A percentile compares a stretch with the other conserved stretches of the same genome.
Evolutionary conservation across 2,113 vertebrate genomes (phyloP).

Genomic region (Sturnus vulgaris): DNA sequence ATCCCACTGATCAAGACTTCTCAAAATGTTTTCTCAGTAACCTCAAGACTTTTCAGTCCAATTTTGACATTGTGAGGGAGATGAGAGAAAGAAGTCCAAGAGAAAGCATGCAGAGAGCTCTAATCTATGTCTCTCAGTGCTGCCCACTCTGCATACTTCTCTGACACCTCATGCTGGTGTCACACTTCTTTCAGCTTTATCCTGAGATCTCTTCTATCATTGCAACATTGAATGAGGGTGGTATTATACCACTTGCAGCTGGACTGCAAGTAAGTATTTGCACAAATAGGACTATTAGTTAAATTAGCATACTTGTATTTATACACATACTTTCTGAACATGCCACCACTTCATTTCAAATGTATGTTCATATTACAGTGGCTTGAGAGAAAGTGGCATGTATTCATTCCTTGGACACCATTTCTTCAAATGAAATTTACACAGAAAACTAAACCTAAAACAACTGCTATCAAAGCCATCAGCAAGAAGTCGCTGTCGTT

Average conservation of each 20-base stretch:
- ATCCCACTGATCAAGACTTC: not conserved
- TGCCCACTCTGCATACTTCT: not conserved
- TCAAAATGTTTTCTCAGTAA: not conserved
- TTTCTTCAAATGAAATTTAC: not conserved
- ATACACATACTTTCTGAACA: not conserved
- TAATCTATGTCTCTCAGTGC: not conserved
- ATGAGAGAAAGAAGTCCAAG: not conserved
- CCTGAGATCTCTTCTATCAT: not conserved
- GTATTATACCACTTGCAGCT: not conserved
- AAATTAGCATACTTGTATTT: not conserved
- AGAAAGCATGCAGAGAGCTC: not conserved
- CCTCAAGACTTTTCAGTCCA: not conserved
- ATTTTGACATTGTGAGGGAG: not conserved
- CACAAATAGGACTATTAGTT: not conserved
- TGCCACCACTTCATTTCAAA: not conserved
- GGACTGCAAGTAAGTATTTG: not conserved
- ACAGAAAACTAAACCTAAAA: not conserved
- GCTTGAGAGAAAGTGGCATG: not conserved
- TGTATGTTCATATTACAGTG: not conserved
- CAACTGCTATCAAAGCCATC: not conserved
- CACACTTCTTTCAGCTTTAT: not conserved
- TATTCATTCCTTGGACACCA: not conserved
- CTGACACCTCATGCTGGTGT: not conserved
- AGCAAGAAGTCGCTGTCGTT: not conserved
- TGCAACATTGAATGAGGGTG: not conserved